Evolutionary conservation across 1,140 invertebrate species (phyloP).

Genomic region (Platyscapa corneri): DNA sequence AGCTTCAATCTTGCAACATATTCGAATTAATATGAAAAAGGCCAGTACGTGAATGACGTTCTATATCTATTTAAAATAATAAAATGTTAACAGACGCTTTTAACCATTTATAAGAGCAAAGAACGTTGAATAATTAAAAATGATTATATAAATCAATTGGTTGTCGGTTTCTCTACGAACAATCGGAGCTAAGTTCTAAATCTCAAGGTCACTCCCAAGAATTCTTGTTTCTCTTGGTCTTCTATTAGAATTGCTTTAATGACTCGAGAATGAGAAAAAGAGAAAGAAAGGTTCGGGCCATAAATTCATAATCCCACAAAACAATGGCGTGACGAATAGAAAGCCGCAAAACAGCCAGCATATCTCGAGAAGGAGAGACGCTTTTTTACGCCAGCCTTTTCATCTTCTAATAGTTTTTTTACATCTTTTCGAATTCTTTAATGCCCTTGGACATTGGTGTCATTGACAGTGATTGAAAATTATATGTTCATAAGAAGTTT

Average conservation of each 20-base stretch:
- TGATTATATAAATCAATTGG: conserved; percentile 17
- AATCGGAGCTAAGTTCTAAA: conserved; percentile 1
- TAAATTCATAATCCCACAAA: conserved; percentile 41
- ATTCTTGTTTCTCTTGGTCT: background rate
- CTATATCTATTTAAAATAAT: background rate
- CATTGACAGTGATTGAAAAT: conserved; percentile 36
- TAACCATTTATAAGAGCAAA: background rate
- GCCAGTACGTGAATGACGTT: background rate
- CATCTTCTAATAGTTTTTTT: conserved; percentile 1
- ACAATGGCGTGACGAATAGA: conserved; percentile 45
- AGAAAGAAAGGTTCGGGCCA: background rate
- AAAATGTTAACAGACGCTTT: background rate
- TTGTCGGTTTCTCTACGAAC: conserved; percentile 1
- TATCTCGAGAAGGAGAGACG: background rate
- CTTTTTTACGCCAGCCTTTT: conserved; percentile 8
- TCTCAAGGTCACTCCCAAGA: conserved; percentile 42
- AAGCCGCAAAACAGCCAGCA: conserved; percentile 31
- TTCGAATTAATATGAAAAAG: background rate
- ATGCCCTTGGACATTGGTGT: conserved; percentile 9
- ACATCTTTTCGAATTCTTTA: conserved; percentile 9
- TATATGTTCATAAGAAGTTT: background rate
- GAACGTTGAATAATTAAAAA: conserved; percentile 31
- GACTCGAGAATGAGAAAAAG: conserved; percentile 7
- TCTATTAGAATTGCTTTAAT: conserved; percentile 33
- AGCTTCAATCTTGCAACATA: background rate